Conservation (phyloP, 2,888 invertebrate species). For the Agrotis clavis region DNA sequence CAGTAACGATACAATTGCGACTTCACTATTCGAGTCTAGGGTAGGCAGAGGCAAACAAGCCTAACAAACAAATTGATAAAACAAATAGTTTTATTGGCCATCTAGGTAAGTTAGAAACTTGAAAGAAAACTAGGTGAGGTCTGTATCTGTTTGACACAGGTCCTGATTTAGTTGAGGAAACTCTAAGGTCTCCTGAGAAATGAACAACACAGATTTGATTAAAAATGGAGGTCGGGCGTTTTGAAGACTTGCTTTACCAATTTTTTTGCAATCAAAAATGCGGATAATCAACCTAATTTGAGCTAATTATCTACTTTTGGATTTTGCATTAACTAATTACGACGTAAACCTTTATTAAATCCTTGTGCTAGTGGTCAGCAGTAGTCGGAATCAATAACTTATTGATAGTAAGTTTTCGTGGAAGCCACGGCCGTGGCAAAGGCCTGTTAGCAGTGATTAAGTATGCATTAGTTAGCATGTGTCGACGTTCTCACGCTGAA, state of each 20-base stretch:
- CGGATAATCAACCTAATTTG: background rate
- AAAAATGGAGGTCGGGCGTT: background rate
- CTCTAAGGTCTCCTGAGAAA: background rate
- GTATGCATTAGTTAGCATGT: constrained; percentile 42
- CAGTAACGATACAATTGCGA: constrained; percentile 54
- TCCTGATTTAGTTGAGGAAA: background rate
- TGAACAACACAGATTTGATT: background rate
- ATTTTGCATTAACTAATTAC: background rate
- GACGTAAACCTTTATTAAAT: background rate
- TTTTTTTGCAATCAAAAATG: background rate
- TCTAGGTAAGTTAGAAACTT: too few relatives aligned
- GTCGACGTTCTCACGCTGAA: constrained; percentile 38
- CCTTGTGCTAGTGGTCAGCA: constrained; percentile 1
- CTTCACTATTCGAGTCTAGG: background rate
- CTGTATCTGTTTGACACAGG: too few relatives aligned
- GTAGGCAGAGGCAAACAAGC: background rate
- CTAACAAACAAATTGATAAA: background rate
- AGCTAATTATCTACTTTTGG: background rate
- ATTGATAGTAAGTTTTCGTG: constrained; percentile 45
- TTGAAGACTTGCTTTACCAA: background rate
- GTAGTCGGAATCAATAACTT: constrained; percentile 35
- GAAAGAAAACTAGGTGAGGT: too few relatives aligned
- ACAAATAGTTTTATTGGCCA: background rate
- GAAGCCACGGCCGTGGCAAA: constrained; percentile 26
- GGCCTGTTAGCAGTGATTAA: constrained; percentile 25